Conservation (phyloP, 2,888 invertebrate genomes). For the Torymus tubicola region DNA sequence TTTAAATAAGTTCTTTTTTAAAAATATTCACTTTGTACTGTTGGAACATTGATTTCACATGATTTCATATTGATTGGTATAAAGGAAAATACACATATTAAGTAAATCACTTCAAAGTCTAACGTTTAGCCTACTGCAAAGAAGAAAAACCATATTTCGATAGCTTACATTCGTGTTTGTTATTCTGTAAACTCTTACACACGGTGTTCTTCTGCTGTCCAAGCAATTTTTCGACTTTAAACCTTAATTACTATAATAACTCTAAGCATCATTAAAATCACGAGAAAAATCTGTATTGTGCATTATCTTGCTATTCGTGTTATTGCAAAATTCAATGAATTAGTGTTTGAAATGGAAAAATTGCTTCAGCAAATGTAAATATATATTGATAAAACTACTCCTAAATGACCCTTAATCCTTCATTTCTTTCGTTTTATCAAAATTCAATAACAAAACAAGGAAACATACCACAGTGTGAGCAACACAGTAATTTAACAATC, state of each 20-base stretch:
- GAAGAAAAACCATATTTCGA: conserved; percentile 48
- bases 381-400: conserved; percentile 50
- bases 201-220: conserved; percentile 31
- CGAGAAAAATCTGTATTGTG: conserved; percentile 20
- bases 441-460: conserved; percentile 57
- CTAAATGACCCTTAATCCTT: conserved; percentile 35
- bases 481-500: conserved; percentile 57
- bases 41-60: conserved; percentile 48
- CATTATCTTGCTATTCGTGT: conserved; percentile 35
- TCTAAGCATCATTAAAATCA: conserved; percentile 28
- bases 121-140: conserved; percentile 36
- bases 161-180: conserved; percentile 48
- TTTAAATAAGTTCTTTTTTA: conserved; percentile 48
- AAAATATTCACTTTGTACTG: conserved; percentile 54
- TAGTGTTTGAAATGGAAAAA: conserved; percentile 53
- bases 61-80: conserved; percentile 37
- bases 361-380: conserved; percentile 43
- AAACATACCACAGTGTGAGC: conserved; percentile 57
- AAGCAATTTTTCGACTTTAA: conserved; percentile 54
- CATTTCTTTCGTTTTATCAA: conserved; percentile 47
- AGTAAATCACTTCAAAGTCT: conserved; percentile 39
- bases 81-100: conserved; percentile 46
- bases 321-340: conserved; percentile 38
- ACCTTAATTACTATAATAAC: conserved; percentile 38
- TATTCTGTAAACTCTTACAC: conserved; percentile 42